Conservation (phyloP, 2,113 vertebrate species). For the Eptatretus burgeri region DNA sequence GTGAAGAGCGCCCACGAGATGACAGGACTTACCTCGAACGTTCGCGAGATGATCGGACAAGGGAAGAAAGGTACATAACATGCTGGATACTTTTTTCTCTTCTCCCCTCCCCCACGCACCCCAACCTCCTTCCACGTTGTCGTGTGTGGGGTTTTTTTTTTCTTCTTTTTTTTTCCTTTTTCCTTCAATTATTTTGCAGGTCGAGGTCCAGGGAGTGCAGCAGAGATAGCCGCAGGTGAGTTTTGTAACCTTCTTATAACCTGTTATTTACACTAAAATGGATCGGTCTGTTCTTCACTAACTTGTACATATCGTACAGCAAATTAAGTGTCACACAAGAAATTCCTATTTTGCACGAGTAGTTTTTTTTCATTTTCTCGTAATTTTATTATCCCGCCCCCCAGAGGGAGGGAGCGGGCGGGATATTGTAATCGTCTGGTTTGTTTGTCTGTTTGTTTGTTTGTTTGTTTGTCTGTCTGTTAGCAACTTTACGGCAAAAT, state of each 20-base stretch:
- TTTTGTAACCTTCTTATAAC: constrained; percentile 2
- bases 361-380: too few species aligned
- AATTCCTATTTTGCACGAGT: background rate
- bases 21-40: constrained; percentile 26
- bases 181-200: constrained; percentile 19
- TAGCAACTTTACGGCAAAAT: too few species aligned
- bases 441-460: too few species aligned
- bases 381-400: too few species aligned
- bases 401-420: too few species aligned
- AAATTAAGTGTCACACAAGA: background rate
- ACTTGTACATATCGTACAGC: background rate
- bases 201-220: constrained; percentile 35
- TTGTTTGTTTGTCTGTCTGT: too few species aligned
- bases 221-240: constrained; percentile 34
- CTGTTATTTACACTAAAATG: background rate
- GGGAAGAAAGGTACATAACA: background rate
- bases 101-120: background rate
- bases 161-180: background rate
- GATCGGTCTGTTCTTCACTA: background rate
- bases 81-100: background rate
- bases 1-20: constrained; percentile 79
- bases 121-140: background rate
- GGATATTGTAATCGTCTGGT: too few species aligned
- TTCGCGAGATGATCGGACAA: constrained; percentile 19
- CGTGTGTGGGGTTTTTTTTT: background rate